Evolutionary conservation across 2,113 vertebrate species (phyloP), one percentile per base, ranked within the genome.

Genomic region (Columbina picui): DNA sequence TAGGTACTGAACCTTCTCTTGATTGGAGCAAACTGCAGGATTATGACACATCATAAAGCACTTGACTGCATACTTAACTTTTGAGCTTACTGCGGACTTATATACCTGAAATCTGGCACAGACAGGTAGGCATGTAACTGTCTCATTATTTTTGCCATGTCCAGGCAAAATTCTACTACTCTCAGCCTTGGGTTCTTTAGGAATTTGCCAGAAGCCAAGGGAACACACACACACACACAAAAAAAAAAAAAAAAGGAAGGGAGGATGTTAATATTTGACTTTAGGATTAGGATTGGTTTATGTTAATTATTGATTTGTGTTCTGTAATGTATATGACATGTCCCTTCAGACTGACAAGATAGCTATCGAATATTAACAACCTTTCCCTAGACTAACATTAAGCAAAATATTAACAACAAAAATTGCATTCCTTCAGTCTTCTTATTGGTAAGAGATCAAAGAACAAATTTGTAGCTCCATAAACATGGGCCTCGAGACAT

Each of bases 401-500:
- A 84, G 78, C 63, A 91, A 94, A 90, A 90, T 90, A 80, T 92
- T 96, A 94, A 93, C 78, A 90, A 79, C 67, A 92, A 90, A 92
- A 89, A 91, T 36, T 77, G 47, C 85, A 90, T 90, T 96, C 82
- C 87, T 92, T 93, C n/a, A 88, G 76, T 43, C 69, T 63, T 86
- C 56, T 79, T 91, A 73, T 80, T 84, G 85, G 71, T 84, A 90
- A 93, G 60, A 88, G 63, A 96, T 92, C 82, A 95, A 94, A 88
- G 92, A 87, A 94, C 41, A 81, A 91, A 92, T 94, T 25, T 92
- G 87, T 83, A 92, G 79, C 83, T 95, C 79, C 56, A 77, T 64
- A 92, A 96, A 92, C 71, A 92, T 1, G 2, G 39, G 56, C 87
- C 76, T 93, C 10, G 0, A 84, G 71, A 86, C 75, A 90, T 52